Conservation (phyloP, 2,113 vertebrate species). For the Hyaena hyaena region DNA sequence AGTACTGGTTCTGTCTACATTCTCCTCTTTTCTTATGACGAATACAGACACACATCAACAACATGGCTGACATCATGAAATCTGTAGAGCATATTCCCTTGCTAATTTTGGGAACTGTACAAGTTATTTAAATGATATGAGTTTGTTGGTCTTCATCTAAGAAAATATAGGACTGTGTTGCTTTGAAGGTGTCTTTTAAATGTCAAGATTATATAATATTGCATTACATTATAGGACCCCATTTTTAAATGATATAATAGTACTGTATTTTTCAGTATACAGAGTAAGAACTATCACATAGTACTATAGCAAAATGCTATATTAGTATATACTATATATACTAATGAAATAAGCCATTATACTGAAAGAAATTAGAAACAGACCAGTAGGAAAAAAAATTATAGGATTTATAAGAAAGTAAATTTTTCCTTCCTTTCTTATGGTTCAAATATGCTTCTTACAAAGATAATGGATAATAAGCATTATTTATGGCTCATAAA, state of each 20-base stretch:
- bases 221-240: not conserved
- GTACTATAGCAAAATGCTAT: not conserved
- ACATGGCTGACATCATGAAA: not conserved
- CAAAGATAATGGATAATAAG: not conserved
- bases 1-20: not conserved
- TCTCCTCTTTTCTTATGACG: not conserved
- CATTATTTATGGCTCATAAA: not conserved
- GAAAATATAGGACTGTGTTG: not conserved
- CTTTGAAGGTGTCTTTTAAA: not conserved
- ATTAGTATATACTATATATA: too few species aligned
- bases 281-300: not conserved
- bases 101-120: not conserved
- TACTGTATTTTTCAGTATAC: not conserved
- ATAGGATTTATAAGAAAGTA: not conserved
- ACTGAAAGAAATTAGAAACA: not conserved
- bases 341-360: not conserved
- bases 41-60: not conserved
- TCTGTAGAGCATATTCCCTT: not conserved
- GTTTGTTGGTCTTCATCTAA: not conserved
- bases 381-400: not conserved
- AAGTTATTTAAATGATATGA: not conserved
- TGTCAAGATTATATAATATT: not conserved
- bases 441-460: not conserved
- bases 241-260: not conserved
- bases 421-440: not conserved